phyloP scores from a whole-genome alignment of 1,140 invertebrate genomes.

The Drosophila athabasca region DNA sequence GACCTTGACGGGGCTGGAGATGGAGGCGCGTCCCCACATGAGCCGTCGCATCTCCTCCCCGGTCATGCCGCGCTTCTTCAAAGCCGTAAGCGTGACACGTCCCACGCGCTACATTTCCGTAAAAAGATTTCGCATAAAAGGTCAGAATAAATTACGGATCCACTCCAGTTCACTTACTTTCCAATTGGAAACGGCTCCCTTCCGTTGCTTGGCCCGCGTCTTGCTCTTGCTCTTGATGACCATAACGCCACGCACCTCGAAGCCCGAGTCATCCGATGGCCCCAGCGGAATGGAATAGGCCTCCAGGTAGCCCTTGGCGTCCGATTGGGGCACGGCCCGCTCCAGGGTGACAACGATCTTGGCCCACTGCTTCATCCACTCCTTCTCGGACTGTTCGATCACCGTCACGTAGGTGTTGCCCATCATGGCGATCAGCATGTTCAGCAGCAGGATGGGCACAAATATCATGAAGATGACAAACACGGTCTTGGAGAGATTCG shows the following conservation, averaged over 20 bases:
- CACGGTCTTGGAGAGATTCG: conserved; percentile 95
- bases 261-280: conserved; percentile 91
- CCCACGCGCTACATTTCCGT: conserved; percentile 87
- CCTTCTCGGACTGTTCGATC: conserved; percentile 98
- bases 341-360: conserved; percentile 98
- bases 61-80: conserved; percentile 92
- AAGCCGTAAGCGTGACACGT: conserved; percentile 92
- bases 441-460: conserved; percentile 96
- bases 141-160: background rate
- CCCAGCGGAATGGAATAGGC: conserved; percentile 97
- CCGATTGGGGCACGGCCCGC: conserved; percentile 93
- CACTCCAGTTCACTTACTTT: conserved; percentile 88
- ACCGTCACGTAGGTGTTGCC: conserved; percentile 99
- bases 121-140: background rate
- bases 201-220: conserved; percentile 97
- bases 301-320: conserved; percentile 95
- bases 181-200: conserved; percentile 98
- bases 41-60: conserved; percentile 92
- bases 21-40: conserved; percentile 94
- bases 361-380: conserved; percentile 99
- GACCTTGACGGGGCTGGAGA: conserved; percentile 92
- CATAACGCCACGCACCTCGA: conserved; percentile 96
- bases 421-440: conserved; percentile 99
- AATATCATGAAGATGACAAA: conserved; percentile 99
- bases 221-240: conserved; percentile 99